Evolutionary conservation across 2,888 invertebrate genomes (phyloP).

Genomic region (Oxyscelio sp.): DNA sequence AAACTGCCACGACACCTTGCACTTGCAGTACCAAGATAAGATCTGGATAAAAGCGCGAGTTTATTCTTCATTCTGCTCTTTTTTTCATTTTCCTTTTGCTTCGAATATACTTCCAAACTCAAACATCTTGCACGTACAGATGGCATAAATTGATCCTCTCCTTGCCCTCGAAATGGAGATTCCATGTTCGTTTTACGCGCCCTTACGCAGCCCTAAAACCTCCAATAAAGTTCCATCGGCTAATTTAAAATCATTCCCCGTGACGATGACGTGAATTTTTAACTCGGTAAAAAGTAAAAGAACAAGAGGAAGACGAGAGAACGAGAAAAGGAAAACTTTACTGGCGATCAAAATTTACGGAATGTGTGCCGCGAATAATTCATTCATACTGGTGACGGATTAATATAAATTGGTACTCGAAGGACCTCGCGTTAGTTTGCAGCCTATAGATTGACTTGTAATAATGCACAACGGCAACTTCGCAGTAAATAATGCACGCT

Average conservation of each 20-base stretch:
- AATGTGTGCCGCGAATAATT: constrained; percentile 25
- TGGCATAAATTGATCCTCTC: constrained; percentile 51
- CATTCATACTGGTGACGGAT: not conserved
- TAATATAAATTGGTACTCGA: constrained; percentile 30
- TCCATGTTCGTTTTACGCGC: constrained; percentile 40
- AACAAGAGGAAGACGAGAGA: not conserved
- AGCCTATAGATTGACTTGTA: not conserved
- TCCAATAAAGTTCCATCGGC: constrained; percentile 1
- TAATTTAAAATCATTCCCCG: constrained; percentile 17
- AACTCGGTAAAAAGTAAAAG: not conserved
- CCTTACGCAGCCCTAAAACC: constrained; percentile 13
- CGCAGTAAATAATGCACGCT: not conserved
- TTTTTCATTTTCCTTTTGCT: not conserved
- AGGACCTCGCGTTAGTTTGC: not conserved
- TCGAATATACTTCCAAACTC: constrained; percentile 26
- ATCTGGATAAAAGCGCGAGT: constrained; percentile 42
- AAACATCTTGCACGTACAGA: constrained; percentile 44
- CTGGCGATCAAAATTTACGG: constrained; percentile 2
- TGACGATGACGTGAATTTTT: not conserved
- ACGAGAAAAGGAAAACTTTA: not conserved
- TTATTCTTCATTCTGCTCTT: constrained; percentile 17
- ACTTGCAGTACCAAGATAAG: constrained; percentile 39
- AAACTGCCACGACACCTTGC: constrained; percentile 39
- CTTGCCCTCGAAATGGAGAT: constrained; percentile 14
- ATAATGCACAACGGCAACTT: not conserved